phyloP scores from a whole-genome alignment of 2,113 vertebrate genomes.

The Lathamus discolor region DNA sequence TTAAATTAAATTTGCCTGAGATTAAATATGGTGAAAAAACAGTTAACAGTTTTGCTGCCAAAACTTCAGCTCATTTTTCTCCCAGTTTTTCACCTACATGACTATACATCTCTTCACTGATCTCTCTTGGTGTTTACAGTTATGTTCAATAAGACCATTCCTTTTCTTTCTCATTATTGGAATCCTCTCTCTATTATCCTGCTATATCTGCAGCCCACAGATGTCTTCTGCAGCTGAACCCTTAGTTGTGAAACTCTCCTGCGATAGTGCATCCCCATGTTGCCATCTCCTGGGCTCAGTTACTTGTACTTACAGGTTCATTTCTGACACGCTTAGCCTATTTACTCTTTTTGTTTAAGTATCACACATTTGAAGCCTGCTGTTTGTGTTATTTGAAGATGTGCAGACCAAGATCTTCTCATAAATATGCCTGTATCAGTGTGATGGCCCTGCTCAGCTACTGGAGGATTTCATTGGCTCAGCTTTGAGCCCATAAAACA shows the following conservation, averaged over 20 bases:
- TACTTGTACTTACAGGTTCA: fast-evolving
- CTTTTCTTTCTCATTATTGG: background rate
- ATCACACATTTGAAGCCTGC: background rate
- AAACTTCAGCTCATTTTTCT: background rate
- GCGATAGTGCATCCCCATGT: fast-evolving
- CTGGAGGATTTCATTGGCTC: background rate
- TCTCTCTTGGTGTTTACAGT: background rate
- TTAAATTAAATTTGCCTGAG: background rate
- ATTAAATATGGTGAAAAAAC: background rate
- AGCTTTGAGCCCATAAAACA: background rate
- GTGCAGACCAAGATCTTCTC: background rate
- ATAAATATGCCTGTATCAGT: fast-evolving
- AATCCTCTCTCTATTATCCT: background rate
- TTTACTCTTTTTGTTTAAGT: too few relatives aligned
- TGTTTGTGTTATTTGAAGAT: background rate
- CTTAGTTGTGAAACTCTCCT: background rate
- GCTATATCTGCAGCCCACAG: background rate
- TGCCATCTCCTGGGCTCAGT: background rate
- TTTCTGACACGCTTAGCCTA: background rate
- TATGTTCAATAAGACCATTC: background rate
- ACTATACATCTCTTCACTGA: background rate
- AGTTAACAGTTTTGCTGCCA: background rate
- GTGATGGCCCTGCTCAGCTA: background rate
- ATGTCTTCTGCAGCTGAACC: background rate
- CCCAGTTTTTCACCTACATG: background rate